These are phyloP conservation scores for Cettia cetti DNA, from an alignment of 2,113 vertebrate species.

Conservation along the genomic window DNA sequence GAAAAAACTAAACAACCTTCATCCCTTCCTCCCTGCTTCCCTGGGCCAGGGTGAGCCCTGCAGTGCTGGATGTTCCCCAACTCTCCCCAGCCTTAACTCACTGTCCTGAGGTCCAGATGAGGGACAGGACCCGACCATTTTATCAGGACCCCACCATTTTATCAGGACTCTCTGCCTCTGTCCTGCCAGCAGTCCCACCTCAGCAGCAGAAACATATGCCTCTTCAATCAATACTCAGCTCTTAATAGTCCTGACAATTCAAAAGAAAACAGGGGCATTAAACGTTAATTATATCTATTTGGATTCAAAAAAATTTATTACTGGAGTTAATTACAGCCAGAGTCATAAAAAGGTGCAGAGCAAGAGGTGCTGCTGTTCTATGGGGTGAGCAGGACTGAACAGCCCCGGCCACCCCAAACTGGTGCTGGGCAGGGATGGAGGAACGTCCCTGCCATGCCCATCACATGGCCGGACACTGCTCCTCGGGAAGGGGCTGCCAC, in stretches of 20 bases:
- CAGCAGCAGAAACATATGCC: conserved; percentile 60
- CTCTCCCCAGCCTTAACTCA: background rate
- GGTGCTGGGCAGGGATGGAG: background rate
- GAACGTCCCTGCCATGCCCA: background rate
- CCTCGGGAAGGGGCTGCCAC: rapidly evolving
- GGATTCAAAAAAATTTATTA: conserved; percentile 72
- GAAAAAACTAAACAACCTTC: background rate
- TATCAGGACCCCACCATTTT: background rate
- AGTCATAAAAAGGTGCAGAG: conserved; percentile 75
- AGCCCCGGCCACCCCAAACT: rapidly evolving
- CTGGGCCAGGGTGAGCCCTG: background rate
- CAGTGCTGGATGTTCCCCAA: background rate
- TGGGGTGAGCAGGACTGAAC: background rate
- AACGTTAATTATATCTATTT: conserved; percentile 78
- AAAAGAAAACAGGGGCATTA: conserved; percentile 72
- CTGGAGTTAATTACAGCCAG: conserved; percentile 74
- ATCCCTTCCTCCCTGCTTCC: background rate
- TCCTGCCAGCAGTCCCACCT: background rate
- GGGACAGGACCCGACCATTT: background rate
- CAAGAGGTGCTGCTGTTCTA: conserved; percentile 21
- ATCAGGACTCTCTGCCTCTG: background rate
- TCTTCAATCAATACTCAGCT: conserved; percentile 65
- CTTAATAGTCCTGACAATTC: conserved; percentile 70
- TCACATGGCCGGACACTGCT: rapidly evolving
- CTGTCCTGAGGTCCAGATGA: background rate